Percentiles rank a stretch among this genome's conserved stretches.
Conservation (phyloP, 2,113 vertebrate species). For the Thermophis baileyi region DNA sequence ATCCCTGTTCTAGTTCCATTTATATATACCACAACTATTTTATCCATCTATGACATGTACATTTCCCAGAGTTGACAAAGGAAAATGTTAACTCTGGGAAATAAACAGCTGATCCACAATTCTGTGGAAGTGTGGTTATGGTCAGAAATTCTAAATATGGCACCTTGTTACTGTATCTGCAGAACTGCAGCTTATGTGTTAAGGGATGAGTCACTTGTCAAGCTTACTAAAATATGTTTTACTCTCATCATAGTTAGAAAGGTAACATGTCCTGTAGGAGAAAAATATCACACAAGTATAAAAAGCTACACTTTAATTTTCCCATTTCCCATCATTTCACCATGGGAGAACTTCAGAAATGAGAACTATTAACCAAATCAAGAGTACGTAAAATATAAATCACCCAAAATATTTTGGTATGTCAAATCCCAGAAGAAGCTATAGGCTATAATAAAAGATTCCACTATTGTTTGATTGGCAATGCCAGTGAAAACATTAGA, state of each 20-base stretch:
- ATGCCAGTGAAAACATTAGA: neutral
- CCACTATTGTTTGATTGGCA: neutral
- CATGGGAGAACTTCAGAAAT: neutral
- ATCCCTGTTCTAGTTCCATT: neutral
- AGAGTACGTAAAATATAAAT: neutral
- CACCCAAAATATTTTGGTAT: neutral
- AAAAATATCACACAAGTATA: neutral
- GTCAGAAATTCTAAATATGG: conserved; percentile 63
- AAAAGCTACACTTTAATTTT: neutral
- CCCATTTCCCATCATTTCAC: neutral
- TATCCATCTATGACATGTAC: conserved; percentile 37
- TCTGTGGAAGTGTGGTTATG: conserved; percentile 59
- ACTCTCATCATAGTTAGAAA: neutral
- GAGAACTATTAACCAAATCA: neutral
- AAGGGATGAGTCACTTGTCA: conserved; percentile 55
- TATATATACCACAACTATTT: conserved; percentile 21
- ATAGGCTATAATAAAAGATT: neutral
- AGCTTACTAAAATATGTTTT: conserved; percentile 54
- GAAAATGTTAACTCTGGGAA: conserved; percentile 57
- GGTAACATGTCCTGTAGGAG: neutral
- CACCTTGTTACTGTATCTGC: conserved; percentile 55
- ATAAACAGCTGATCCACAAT: conserved; percentile 60
- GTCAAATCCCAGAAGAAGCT: neutral
- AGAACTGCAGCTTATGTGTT: conserved; percentile 52
- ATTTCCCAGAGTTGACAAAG: conserved; percentile 59